Percentiles rank a stretch among this genome's conserved stretches.
Evolutionary conservation across 1,140 invertebrate genomes (phyloP).

Genomic region (Marisa cornuarietis): DNA sequence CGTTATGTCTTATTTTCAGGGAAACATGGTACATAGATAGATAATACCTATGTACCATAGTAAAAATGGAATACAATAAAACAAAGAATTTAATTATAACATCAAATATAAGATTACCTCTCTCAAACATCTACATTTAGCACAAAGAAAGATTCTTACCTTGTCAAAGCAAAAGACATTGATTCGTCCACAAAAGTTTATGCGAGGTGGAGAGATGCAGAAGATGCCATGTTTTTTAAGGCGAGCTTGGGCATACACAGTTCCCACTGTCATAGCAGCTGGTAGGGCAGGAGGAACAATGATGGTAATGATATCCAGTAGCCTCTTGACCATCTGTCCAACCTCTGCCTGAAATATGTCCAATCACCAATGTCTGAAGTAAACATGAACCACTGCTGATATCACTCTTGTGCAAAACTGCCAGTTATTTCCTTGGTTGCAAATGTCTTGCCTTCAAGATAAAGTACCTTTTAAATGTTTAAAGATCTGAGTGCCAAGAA

Average conservation of each 20-base stretch:
- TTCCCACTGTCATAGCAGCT: slow-evolving; percentile 95
- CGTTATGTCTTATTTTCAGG: no score
- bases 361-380: background rate
- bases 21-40: no score
- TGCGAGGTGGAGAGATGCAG: slow-evolving; percentile 89
- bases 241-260: slow-evolving; percentile 82
- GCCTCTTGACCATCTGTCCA: slow-evolving; percentile 75
- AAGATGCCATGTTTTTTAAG: slow-evolving; percentile 81
- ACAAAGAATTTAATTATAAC: no score
- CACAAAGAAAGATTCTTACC: slow-evolving; percentile 67
- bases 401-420: background rate
- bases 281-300: slow-evolving; percentile 95
- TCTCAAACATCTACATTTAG: no score
- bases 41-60: no score
- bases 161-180: slow-evolving; percentile 97
- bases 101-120: no score
- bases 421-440: no score
- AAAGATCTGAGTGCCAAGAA: no score
- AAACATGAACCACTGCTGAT: background rate
- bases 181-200: slow-evolving; percentile 91
- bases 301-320: slow-evolving; percentile 93
- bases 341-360: slow-evolving; percentile 38
- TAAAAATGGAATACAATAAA: no score
- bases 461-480: no score
- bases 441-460: no score